A percentile compares a stretch with the other conserved stretches of the same genome.
phyloP scores from a whole-genome alignment of 1,140 invertebrate species.

The Microplitis demolitor region DNA sequence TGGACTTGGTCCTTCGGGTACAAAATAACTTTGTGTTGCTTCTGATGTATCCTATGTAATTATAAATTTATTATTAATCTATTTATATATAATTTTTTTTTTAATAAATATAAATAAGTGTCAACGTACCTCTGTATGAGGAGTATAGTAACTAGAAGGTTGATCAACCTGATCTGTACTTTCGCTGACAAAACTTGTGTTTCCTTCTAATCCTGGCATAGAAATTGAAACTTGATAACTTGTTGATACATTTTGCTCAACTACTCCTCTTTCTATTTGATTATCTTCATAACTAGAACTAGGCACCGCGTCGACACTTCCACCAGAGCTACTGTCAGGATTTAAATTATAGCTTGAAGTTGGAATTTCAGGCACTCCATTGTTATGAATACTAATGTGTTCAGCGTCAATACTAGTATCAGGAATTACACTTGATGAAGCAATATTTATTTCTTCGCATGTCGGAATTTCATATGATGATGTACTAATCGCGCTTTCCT shows the following conservation, averaged over 20 bases:
- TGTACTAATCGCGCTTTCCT: conserved; percentile 59
- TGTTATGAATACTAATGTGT: conserved; percentile 54
- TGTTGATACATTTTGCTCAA: conserved; percentile 57
- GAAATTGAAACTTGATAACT: conserved; percentile 54
- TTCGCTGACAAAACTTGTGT: conserved; percentile 51
- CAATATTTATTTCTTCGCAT: conserved; percentile 58
- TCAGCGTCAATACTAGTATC: conserved; percentile 50
- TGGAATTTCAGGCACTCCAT: conserved; percentile 56
- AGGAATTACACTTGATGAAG: conserved; percentile 52
- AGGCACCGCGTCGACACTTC: conserved; percentile 47
- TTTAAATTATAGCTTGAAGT: conserved; percentile 57
- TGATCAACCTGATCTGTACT: conserved; percentile 51
- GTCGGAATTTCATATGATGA: conserved; percentile 60
- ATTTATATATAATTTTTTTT: neutral
- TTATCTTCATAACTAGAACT: conserved; percentile 54
- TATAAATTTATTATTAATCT: neutral
- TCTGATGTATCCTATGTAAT: conserved; percentile 40
- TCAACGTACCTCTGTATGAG: conserved; percentile 51
- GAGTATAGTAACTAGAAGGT: conserved; percentile 51
- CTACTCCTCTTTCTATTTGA: conserved; percentile 37
- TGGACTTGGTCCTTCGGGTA: conserved; percentile 45
- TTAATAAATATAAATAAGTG: conserved; percentile 18
- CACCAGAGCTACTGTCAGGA: conserved; percentile 49
- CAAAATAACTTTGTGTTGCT: conserved; percentile 54
- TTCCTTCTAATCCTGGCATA: conserved; percentile 54